A percentile compares a stretch with the other conserved stretches of the same genome.
Evolutionary conservation across 2,113 vertebrate species (phyloP).

Genomic region (Gavia stellata): DNA sequence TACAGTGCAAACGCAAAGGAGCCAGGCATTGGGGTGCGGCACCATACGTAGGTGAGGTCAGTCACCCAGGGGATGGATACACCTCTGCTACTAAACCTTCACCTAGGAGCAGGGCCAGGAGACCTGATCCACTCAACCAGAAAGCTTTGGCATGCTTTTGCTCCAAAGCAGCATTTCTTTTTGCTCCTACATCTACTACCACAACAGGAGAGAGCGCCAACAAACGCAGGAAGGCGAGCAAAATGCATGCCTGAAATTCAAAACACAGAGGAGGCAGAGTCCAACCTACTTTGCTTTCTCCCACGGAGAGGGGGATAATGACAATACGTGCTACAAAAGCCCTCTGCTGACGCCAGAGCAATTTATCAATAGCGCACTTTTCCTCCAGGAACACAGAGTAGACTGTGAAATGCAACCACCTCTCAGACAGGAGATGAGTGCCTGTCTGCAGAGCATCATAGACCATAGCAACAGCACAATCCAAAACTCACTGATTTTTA

Average conservation of each 20-base stretch:
- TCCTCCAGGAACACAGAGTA: not conserved
- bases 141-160: not conserved
- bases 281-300: not conserved
- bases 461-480: not conserved
- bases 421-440: not conserved
- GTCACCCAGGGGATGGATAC: not conserved
- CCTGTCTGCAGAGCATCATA: not conserved
- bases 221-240: not conserved
- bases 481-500: not conserved
- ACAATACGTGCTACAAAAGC: not conserved
- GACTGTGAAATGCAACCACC: not conserved
- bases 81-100: not conserved
- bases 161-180: not conserved
- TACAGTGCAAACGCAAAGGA: accelerated
- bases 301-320: not conserved
- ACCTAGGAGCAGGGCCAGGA: no score
- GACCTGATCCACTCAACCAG: not conserved
- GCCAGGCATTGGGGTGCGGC: not conserved
- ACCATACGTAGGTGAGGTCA: accelerated
- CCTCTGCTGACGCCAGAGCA: not conserved
- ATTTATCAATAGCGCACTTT: not conserved
- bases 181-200: not conserved
- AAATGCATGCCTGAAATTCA: not conserved
- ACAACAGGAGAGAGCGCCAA: not conserved
- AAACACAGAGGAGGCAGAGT: not conserved